phyloP scores from a whole-genome alignment of 2,113 vertebrate species.

The Engystomops pustulosus region DNA sequence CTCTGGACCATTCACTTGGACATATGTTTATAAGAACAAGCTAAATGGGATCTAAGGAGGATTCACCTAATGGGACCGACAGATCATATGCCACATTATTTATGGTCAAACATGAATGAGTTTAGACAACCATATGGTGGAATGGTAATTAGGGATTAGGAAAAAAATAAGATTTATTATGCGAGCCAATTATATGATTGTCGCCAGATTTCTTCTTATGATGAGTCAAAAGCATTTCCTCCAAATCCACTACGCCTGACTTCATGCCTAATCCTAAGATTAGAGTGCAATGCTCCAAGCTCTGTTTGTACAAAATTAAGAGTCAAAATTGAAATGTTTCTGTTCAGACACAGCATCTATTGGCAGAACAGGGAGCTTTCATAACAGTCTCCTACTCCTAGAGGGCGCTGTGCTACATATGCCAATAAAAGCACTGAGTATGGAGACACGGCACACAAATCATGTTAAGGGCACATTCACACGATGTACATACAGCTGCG shows the following conservation, averaged over 20 bases:
- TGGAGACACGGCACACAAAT: neutral
- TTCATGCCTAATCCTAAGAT: conserved; percentile 53
- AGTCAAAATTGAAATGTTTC: neutral
- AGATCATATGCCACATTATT: conserved; percentile 16
- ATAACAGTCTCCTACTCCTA: neutral
- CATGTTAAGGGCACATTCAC: too few relatives aligned
- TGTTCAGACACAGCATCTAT: neutral
- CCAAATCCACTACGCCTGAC: conserved; percentile 53
- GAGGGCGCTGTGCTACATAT: neutral
- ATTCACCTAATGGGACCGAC: conserved; percentile 5
- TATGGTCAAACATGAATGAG: conserved; percentile 41
- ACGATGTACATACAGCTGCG: too few relatives aligned
- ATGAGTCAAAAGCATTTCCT: conserved; percentile 10
- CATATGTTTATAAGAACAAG: conserved; percentile 30
- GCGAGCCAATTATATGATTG: conserved; percentile 48
- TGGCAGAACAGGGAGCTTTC: neutral
- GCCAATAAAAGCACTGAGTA: neutral
- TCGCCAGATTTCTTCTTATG: conserved; percentile 40
- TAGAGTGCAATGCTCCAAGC: conserved; percentile 33
- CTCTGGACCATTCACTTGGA: neutral
- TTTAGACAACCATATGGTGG: conserved; percentile 52
- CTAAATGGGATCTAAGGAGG: neutral
- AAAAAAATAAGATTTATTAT: conserved; percentile 47
- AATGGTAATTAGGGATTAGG: conserved; percentile 49
- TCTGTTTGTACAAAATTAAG: conserved; percentile 2